phyloP scores from a whole-genome alignment of 1,140 invertebrate species.

The Littorina saxatilis region DNA sequence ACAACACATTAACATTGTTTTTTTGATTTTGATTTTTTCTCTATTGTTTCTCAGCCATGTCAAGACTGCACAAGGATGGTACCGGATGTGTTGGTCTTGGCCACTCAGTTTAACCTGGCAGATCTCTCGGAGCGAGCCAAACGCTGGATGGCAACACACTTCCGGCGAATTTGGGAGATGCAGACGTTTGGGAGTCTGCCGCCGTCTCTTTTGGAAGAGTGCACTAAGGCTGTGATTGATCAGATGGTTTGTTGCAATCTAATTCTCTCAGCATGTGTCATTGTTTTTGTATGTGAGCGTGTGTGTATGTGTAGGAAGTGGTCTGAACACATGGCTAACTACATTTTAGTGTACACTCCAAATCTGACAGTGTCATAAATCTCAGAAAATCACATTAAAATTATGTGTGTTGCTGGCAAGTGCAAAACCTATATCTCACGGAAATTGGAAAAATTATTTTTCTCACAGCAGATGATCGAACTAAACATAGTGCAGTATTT shows the following conservation, averaged over 20 bases:
- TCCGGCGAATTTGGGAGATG: slow-evolving; percentile 28
- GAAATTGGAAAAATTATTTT: too few relatives aligned
- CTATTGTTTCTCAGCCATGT: slow-evolving; percentile 18
- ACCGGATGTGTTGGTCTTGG: slow-evolving; percentile 1
- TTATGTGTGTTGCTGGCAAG: too few relatives aligned
- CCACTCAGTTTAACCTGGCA: slow-evolving; percentile 26
- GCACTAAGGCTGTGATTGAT: slow-evolving; percentile 19
- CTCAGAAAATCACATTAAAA: too few relatives aligned
- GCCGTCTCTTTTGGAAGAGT: neutral
- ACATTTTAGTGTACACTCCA: too few relatives aligned
- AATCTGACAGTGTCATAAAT: too few relatives aligned
- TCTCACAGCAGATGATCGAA: too few relatives aligned
- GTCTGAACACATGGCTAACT: too few relatives aligned
- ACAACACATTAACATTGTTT: too few relatives aligned
- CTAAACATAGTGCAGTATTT: too few relatives aligned
- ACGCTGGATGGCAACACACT: slow-evolving; percentile 15
- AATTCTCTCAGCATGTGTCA: neutral
- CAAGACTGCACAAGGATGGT: slow-evolving; percentile 10
- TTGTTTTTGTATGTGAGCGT: neutral
- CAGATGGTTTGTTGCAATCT: slow-evolving; percentile 18
- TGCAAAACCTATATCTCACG: too few relatives aligned
- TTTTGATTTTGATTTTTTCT: neutral
- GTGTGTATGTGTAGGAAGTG: too few relatives aligned
- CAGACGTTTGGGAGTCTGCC: slow-evolving; percentile 21
- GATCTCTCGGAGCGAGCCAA: neutral